Conservation (phyloP, 2,888 invertebrate genomes). For the Ectemnius lituratus region DNA sequence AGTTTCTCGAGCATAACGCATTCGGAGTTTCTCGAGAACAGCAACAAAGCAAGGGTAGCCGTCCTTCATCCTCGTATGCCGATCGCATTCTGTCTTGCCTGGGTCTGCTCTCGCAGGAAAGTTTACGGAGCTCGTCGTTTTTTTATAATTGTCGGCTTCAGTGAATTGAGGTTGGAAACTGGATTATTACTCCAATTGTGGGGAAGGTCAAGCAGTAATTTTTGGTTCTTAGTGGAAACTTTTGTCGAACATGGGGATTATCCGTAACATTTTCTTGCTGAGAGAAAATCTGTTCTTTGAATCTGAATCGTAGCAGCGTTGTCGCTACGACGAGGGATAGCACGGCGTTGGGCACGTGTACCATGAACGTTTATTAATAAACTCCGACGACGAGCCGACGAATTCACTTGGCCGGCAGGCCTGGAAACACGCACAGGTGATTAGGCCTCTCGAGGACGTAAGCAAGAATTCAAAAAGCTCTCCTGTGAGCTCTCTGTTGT, state of each 20-base stretch:
- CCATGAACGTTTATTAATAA: conserved; percentile 75
- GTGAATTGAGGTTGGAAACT: too few relatives aligned
- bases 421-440: conserved; percentile 58
- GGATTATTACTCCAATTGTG: too few relatives aligned
- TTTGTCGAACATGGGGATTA: conserved; percentile 56
- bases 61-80: conserved; percentile 43
- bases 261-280: conserved; percentile 29
- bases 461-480: too few relatives aligned
- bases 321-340: conserved; percentile 66
- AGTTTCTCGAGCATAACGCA: too few relatives aligned
- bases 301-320: conserved; percentile 52
- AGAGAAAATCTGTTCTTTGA: conserved; percentile 26
- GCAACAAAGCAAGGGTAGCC: background rate
- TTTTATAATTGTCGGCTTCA: too few relatives aligned
- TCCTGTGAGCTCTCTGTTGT: too few relatives aligned
- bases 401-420: conserved; percentile 65
- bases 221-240: too few relatives aligned
- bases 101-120: conserved; percentile 29
- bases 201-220: too few relatives aligned
- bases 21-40: background rate
- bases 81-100: conserved; percentile 33
- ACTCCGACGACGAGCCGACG: conserved; percentile 68
- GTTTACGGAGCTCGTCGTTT: too few relatives aligned
- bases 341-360: conserved; percentile 68
- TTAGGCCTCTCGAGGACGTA: conserved; percentile 31